Percentiles rank a stretch among this genome's conserved stretches.
Evolutionary conservation across 2,888 invertebrate genomes (phyloP).

Genomic region (Pollenia amentaria): DNA sequence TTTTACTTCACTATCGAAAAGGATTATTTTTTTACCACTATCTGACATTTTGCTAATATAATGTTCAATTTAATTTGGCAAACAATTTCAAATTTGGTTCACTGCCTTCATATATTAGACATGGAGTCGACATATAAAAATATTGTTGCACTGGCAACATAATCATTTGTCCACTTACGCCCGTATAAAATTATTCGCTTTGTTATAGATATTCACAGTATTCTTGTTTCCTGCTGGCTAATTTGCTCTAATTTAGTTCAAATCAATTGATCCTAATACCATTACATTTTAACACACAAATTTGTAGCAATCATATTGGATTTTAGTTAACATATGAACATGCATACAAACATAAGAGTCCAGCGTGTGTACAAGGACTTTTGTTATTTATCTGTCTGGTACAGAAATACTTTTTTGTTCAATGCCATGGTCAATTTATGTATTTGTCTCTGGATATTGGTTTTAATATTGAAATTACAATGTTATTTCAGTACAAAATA

Average conservation of each 20-base stretch:
- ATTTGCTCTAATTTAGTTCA: conserved; percentile 26
- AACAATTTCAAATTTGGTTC: conserved; percentile 17
- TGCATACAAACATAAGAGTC: too few species aligned
- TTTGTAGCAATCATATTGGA: neutral
- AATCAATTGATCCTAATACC: conserved; percentile 17
- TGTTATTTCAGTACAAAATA: conserved; percentile 39
- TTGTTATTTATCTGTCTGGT: neutral
- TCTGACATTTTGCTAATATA: conserved; percentile 27
- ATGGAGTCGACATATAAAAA: neutral
- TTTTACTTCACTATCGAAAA: neutral
- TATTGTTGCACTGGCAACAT: neutral
- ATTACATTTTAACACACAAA: neutral
- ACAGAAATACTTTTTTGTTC: neutral
- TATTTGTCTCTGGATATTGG: neutral
- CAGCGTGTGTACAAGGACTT: neutral
- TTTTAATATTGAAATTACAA: conserved; percentile 22
- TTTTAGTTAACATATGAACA: neutral
- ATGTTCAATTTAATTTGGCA: conserved; percentile 20
- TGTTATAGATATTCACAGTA: neutral
- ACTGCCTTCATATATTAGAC: neutral
- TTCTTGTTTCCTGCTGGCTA: neutral
- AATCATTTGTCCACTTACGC: neutral
- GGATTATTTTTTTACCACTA: neutral
- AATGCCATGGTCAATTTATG: conserved; percentile 36
- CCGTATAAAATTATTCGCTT: neutral